These are phyloP conservation scores for Stercorarius parasiticus DNA, from an alignment of 2,113 vertebrate genomes.

Conservation along the genomic window DNA sequence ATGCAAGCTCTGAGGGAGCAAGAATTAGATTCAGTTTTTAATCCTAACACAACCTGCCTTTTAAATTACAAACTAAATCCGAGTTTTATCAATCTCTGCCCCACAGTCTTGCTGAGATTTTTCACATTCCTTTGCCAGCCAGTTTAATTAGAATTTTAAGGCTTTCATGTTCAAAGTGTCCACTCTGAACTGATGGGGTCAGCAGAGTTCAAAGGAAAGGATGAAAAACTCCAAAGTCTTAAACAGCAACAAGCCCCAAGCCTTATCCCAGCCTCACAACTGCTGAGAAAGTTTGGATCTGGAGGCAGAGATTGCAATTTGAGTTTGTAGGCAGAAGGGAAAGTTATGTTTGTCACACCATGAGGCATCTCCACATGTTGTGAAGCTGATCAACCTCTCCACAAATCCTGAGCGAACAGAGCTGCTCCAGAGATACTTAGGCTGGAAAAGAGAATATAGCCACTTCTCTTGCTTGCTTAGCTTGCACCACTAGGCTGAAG, in stretches of 20 bases:
- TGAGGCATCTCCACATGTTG: not conserved
- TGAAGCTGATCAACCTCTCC: not conserved
- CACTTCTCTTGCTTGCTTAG: not conserved
- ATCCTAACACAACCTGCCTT: not conserved
- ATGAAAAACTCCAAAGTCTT: not conserved
- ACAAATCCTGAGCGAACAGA: not conserved
- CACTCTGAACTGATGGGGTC: not conserved
- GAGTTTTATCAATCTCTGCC: not conserved
- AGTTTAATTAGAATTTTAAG: slow-evolving; percentile 24
- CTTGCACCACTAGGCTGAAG: not conserved
- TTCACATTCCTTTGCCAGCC: not conserved
- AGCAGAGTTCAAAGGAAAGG: slow-evolving; percentile 2
- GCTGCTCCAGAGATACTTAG: not conserved
- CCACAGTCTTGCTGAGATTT: not conserved
- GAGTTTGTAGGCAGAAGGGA: not conserved
- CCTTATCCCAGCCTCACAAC: not conserved
- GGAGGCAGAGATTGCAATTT: not conserved
- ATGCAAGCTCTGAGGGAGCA: not conserved
- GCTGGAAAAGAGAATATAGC: not conserved
- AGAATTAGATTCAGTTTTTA: not conserved
- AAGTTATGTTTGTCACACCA: not conserved
- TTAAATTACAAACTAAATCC: slow-evolving; percentile 12
- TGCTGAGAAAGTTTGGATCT: not conserved
- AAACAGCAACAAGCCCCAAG: not conserved
- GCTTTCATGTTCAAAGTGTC: not conserved